Base-by-base conservation (phyloP, 2,113 vertebrate species). In the Riparia riparia region DNA sequence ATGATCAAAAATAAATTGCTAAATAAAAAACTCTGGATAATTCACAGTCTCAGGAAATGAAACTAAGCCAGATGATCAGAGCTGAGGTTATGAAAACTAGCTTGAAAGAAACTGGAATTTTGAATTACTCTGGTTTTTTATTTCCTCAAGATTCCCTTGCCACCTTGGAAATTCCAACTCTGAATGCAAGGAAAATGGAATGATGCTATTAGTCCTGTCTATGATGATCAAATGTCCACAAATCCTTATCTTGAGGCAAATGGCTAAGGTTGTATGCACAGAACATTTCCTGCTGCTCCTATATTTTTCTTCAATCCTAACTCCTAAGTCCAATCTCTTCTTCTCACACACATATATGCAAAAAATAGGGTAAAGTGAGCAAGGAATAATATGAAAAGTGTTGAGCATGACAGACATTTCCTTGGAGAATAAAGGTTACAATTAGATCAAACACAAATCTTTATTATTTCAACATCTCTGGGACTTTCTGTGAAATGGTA, bases 1-100 rank as follows among this genome's bases (percentile, higher is more conserved):
- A 84, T 29, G 32, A 90, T 51, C 25, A 86, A 82, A 96, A 96
- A 76, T 77, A 85, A 95, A 93, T 64, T 82, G 32, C 79, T 92
- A 86, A 85, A 78, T 29, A 8, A 72, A 92, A 73, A 20, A 7
- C 25, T 74, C 18, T 82, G 42, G 32, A 60, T 17, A 68, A 78
- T 53, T 86, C 12, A 34, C 5, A 5, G 19, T 44, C 25, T 86
- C 19, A 17, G 22, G 58, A 94, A 91, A 82, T 53, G 64, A 91
- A 93, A 70, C 56, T 54, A 49, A 86, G 56, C 26, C 47, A 22
- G 41, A 18, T 11, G 2, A 90, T 73, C 32, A 73, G 14, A 42
- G 28, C 12, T 25, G 51, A 70, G 24, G 49, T 83, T 73, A 41
- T 9, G 6, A 60, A 79, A 87, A 63, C 5, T 56, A 21, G 14